Conservation (phyloP, 2,113 vertebrate species). For the Gopherus evgoodei region DNA sequence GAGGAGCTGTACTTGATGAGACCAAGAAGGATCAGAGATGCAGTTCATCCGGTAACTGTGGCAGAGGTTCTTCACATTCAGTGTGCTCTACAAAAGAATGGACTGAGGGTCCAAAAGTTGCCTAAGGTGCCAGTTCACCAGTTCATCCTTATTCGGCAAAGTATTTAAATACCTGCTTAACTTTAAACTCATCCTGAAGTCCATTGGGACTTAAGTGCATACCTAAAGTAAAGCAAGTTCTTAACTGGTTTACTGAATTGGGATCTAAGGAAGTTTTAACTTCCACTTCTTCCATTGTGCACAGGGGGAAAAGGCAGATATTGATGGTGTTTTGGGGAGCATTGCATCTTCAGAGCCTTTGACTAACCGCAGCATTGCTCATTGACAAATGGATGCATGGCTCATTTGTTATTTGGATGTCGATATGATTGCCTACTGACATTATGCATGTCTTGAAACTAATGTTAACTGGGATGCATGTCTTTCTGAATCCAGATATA, state of each 20-base stretch:
- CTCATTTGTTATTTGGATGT: fast-evolving
- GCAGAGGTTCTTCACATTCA: neutral
- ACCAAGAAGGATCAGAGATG: neutral
- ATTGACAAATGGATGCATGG: fast-evolving
- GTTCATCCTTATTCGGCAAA: neutral
- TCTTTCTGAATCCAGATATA: neutral
- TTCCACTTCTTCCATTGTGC: neutral
- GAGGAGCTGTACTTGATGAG: neutral
- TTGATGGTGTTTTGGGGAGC: fast-evolving
- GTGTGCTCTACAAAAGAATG: neutral
- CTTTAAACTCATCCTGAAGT: fast-evolving
- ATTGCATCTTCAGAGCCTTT: neutral
- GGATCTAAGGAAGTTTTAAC: neutral
- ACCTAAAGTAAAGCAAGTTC: neutral
- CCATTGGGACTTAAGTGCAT: neutral
- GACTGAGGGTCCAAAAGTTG: neutral
- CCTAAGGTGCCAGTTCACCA: neutral
- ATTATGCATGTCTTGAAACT: neutral
- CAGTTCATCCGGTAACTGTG: neutral
- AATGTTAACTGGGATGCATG: neutral
- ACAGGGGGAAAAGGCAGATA: neutral
- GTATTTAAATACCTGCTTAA: fast-evolving
- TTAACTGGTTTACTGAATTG: fast-evolving
- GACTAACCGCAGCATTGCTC: fast-evolving
- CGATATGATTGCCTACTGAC: fast-evolving